A percentile compares a stretch with the other conserved stretches of the same genome.
phyloP scores from a whole-genome alignment of 2,113 vertebrate genomes.

The Vombatus ursinus region DNA sequence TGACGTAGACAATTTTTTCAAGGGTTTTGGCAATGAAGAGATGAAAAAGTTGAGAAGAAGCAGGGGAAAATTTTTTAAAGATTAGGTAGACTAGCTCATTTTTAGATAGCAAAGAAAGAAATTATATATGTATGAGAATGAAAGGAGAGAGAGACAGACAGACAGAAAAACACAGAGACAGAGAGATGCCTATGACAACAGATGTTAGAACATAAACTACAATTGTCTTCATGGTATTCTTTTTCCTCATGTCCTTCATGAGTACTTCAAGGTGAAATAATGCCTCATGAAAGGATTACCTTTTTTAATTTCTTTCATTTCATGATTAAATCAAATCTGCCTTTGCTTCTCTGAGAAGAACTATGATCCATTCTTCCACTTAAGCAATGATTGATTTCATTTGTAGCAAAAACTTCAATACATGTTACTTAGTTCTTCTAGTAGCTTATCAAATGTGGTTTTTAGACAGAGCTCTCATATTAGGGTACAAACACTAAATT shows the following conservation, averaged over 20 bases:
- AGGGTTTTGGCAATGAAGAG: not conserved
- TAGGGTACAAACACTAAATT: too few species aligned
- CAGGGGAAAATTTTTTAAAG: not conserved
- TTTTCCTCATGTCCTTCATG: not conserved
- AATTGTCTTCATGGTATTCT: not conserved
- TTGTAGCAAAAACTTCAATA: too few species aligned
- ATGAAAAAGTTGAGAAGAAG: not conserved
- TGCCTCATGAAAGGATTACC: accelerated
- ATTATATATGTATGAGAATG: not conserved
- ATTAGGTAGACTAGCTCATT: not conserved
- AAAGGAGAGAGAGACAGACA: not conserved
- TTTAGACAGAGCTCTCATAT: too few species aligned
- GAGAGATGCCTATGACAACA: not conserved
- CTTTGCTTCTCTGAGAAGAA: not conserved
- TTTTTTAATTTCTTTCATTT: not conserved
- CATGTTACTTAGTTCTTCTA: too few species aligned
- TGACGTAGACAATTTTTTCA: not conserved
- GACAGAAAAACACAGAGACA: not conserved
- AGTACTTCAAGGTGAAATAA: not conserved
- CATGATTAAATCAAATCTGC: not conserved
- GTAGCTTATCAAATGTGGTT: too few species aligned
- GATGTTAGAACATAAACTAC: not conserved
- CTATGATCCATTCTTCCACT: not conserved
- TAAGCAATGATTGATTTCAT: too few species aligned
- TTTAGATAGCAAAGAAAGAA: not conserved